A percentile compares a stretch with the other conserved stretches of the same genome.
Evolutionary conservation across 2,113 vertebrate species (phyloP).

Genomic region (Otus sunia): DNA sequence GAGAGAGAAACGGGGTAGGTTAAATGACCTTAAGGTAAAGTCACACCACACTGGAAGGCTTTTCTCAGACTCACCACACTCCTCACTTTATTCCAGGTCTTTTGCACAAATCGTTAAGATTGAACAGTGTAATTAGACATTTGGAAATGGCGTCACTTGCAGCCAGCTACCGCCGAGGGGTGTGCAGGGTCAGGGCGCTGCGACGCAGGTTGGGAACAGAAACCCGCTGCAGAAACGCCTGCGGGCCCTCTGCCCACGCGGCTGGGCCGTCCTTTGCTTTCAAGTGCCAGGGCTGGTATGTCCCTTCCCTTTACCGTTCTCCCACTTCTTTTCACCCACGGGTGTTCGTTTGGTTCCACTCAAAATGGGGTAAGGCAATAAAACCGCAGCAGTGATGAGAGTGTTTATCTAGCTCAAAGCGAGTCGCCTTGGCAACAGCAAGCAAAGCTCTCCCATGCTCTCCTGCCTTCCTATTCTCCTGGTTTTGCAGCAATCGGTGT

Average conservation of each 20-base stretch:
- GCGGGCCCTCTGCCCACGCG: neutral
- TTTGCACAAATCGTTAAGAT: neutral
- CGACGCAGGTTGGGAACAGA: neutral
- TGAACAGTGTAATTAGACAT: neutral
- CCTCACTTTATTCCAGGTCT: neutral
- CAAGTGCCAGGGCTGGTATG: neutral
- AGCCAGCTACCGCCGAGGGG: neutral
- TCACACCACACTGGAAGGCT: neutral
- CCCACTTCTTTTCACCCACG: neutral
- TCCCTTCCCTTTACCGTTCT: neutral
- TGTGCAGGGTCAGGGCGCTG: too few species aligned
- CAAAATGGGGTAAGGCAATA: neutral
- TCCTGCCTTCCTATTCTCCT: neutral
- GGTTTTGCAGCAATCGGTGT: neutral
- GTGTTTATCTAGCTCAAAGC: neutral
- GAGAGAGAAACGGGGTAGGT: neutral
- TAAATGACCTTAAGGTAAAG: neutral
- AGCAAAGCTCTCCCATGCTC: neutral
- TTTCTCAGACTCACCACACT: neutral
- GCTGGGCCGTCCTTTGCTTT: neutral
- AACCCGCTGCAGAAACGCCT: neutral
- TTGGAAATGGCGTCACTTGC: neutral
- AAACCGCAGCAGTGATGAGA: neutral
- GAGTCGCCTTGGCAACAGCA: slow-evolving; percentile 38
- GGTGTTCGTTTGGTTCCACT: neutral